A percentile compares a stretch with the other conserved stretches of the same genome.
phyloP scores from a whole-genome alignment of 1,140 invertebrate genomes.

The Cryptotermes secundus region DNA sequence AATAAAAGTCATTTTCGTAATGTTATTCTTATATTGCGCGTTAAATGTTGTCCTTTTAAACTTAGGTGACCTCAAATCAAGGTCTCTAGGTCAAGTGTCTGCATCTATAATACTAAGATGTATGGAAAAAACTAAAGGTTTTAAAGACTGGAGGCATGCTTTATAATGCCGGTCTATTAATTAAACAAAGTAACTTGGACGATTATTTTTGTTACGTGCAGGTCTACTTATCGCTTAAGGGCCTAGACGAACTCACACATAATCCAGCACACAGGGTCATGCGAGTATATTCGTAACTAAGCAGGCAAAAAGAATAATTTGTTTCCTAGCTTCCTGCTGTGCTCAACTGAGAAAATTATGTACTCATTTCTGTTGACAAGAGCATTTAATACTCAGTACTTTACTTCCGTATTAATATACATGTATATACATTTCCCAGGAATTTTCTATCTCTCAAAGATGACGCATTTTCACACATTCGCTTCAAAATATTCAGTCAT shows the following conservation, averaged over 20 bases:
- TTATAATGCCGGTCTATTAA: neutral
- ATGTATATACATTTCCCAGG: too few relatives aligned
- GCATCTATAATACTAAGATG: neutral
- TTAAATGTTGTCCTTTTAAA: neutral
- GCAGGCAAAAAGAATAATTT: neutral
- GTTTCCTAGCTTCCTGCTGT: neutral
- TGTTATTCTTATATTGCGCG: too few relatives aligned
- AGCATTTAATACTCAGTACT: neutral
- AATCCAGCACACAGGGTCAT: neutral
- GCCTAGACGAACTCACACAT: neutral
- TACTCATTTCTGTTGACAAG: neutral
- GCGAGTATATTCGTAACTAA: neutral
- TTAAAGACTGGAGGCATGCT: neutral
- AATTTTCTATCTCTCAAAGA: too few relatives aligned
- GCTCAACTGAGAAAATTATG: neutral
- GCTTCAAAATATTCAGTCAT: neutral
- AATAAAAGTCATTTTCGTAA: too few relatives aligned
- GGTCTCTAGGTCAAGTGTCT: neutral
- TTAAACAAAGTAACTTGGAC: neutral
- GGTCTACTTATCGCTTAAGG: neutral
- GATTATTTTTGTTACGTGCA: neutral
- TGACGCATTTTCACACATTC: neutral
- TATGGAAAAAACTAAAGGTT: neutral
- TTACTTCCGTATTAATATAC: too few relatives aligned
- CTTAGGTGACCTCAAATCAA: neutral